Conservation (phyloP, 2,797 vertebrate species). For the Xiphophorus birchmanni region DNA sequence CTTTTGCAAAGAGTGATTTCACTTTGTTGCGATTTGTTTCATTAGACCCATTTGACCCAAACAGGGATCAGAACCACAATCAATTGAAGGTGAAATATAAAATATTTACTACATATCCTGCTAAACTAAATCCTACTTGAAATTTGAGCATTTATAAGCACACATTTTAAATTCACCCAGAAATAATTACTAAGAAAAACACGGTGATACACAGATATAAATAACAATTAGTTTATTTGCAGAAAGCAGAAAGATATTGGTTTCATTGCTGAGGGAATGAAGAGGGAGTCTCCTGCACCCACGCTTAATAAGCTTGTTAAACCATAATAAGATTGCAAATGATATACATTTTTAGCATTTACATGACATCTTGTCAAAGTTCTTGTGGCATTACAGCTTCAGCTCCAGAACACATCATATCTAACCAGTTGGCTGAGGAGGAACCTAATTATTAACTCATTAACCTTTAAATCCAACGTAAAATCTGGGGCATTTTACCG, state of each 20-base stretch:
- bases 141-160: background rate
- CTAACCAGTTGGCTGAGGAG: background rate
- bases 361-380: background rate
- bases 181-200: background rate
- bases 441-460: background rate
- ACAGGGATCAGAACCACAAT: background rate
- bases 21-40: background rate
- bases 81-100: background rate
- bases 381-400: background rate
- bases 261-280: background rate
- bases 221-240: background rate
- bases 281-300: background rate
- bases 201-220: background rate
- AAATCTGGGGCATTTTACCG: background rate
- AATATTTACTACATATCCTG: background rate
- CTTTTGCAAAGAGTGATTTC: background rate
- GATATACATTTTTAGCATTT: background rate
- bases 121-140: background rate
- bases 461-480: background rate
- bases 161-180: background rate
- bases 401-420: background rate
- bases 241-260: background rate
- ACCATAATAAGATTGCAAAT: background rate
- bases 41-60: background rate
- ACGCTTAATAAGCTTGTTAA: background rate